Evolutionary conservation across 2,797 vertebrate species (phyloP).

Genomic region (Rousettus madagascariensis): DNA sequence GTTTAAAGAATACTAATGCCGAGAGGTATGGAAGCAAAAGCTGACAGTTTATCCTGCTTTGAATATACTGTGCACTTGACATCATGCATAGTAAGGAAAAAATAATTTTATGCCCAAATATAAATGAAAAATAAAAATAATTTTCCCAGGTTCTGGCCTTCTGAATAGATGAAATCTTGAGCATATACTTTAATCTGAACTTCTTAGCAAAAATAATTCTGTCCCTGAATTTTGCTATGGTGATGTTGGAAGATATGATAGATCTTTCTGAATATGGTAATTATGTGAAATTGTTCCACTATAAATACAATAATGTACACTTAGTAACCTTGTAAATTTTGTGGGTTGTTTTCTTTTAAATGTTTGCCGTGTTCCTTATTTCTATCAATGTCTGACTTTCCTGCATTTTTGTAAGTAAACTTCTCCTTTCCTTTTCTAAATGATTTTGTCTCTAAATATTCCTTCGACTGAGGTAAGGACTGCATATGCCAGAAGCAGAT

Average conservation of each 20-base stretch:
- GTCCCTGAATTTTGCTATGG: not conserved
- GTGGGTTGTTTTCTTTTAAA: not conserved
- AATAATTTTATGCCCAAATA: not conserved
- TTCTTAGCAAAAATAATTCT: not conserved
- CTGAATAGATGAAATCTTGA: not conserved
- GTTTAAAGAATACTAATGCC: not conserved
- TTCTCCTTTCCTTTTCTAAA: not conserved
- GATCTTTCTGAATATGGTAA: not conserved
- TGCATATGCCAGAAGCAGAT: not conserved
- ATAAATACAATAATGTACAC: not conserved
- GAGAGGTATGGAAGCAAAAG: not conserved
- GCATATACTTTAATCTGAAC: not conserved
- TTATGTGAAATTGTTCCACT: not conserved
- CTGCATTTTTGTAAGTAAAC: not conserved
- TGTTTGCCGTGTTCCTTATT: not conserved
- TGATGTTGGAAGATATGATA: not conserved
- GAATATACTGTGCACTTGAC: not conserved
- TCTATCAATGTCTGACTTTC: not conserved
- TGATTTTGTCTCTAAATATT: not conserved
- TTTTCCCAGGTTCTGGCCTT: not conserved
- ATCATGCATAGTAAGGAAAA: not conserved
- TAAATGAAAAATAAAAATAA: not conserved
- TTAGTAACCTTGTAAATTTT: not conserved
- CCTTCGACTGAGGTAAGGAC: not conserved
- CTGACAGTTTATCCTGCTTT: not conserved